Evolutionary conservation across 2,888 invertebrate species (phyloP), one percentile per base, ranked within the genome.

Genomic region (Nemotelus pantherinus): DNA sequence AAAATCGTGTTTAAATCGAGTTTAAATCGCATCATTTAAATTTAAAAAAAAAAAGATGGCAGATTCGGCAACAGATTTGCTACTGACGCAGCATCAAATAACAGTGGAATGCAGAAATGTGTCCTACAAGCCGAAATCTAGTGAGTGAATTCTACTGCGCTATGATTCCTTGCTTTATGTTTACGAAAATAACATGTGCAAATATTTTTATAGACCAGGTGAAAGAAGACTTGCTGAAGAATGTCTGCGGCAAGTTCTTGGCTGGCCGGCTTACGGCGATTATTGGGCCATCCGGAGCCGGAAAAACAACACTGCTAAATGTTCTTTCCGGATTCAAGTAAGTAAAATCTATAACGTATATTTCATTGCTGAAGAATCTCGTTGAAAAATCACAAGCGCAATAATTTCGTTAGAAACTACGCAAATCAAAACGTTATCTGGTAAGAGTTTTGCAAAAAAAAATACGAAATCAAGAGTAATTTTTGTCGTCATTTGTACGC

Each of bases 301-400:
- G 95, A 7, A 95, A 95, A 83, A 92, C 94, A 0, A 91, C 94
- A 0, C 87, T 95, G 2, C 89, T 95, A 81, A 92, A 92, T 83
- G 92, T 94, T 79, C 85, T 95, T 67, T 92, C 93, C 0, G 93
- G 93, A 57, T 90, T 92, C 85, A 92, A 90, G 93, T 92, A 85
- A 86, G 74, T 74, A 55, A 44, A 55, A 6, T 64, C 43, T 64
- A 64, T 64, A 9, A 53, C 25, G 25, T 25, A 25, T 25, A 25
- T 25, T 25, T 25, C 25, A 25, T 25, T 25, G 25, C 25, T 25
- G 25, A 25, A 25, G 25, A 25, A 25, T 25, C 25, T 25, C 25
- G 25, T 25, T 25, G 25, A 25, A 25, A 25, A 25, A 25, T 25
- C 25, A 25, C 25, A 25, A 1, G 25, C 1, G 25, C 1, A 25